Conservation (phyloP, 2,113 vertebrate genomes). For the Fukomys damarensis region DNA sequence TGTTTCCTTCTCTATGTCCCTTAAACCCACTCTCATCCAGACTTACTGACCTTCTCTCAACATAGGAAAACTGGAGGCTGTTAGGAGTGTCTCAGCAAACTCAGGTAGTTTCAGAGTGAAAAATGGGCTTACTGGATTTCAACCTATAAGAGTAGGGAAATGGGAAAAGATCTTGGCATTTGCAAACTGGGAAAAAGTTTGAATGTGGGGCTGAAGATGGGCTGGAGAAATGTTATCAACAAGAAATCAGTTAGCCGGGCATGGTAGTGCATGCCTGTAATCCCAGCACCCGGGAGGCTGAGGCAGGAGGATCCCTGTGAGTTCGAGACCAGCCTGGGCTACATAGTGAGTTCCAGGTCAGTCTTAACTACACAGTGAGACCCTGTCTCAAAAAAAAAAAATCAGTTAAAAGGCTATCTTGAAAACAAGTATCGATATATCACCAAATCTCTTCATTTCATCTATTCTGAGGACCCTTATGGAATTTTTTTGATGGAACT, state of each 20-base stretch:
- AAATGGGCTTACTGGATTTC: neutral
- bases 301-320: too few species aligned
- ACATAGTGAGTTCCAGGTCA: too few species aligned
- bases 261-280: too few species aligned
- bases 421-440: neutral
- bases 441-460: neutral
- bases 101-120: neutral
- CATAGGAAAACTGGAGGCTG: neutral
- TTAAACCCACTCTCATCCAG: neutral
- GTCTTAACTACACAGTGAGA: too few species aligned
- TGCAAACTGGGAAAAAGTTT: conserved; percentile 4
- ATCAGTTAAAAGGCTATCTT: conserved; percentile 20
- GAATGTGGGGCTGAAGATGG: neutral
- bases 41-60: conserved; percentile 4
- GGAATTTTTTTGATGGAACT: neutral
- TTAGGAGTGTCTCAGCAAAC: conserved; percentile 39
- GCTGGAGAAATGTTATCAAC: neutral
- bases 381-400: too few species aligned
- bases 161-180: neutral
- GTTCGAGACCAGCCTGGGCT: too few species aligned
- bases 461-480: neutral
- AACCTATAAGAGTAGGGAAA: neutral
- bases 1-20: neutral
- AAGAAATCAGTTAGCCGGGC: conserved; percentile 8
- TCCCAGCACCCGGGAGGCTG: too few species aligned